Conservation (phyloP, 1,140 invertebrate genomes). For the Drosophila tristis region DNA sequence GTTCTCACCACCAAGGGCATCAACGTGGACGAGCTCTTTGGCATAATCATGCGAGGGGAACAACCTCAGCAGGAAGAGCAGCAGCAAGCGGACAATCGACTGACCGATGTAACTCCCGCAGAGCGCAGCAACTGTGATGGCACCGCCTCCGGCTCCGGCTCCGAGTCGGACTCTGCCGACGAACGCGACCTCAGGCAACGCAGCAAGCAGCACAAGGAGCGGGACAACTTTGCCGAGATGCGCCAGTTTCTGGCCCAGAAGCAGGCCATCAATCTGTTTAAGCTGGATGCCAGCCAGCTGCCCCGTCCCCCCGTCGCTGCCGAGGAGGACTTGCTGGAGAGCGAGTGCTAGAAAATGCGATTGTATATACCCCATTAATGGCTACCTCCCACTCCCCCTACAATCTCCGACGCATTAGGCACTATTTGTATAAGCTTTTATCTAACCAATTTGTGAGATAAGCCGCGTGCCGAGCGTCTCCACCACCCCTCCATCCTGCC, state of each 20-base stretch:
- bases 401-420: conserved; percentile 22
- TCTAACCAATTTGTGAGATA: conserved; percentile 42
- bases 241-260: conserved; percentile 81
- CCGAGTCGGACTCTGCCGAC: conserved; percentile 67
- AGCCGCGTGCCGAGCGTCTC: conserved; percentile 25
- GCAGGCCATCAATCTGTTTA: conserved; percentile 74
- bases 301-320: conserved; percentile 26
- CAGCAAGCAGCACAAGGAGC: conserved; percentile 73
- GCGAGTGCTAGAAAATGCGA: conserved; percentile 62
- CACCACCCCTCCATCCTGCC: conserved; percentile 15
- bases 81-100: conserved; percentile 57
- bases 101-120: conserved; percentile 25
- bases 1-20: conserved; percentile 78
- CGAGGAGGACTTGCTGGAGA: conserved; percentile 76
- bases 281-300: conserved; percentile 33
- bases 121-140: conserved; percentile 22
- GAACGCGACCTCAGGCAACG: conserved; percentile 47
- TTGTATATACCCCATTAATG: conserved; percentile 9
- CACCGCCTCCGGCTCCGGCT: conserved; percentile 32
- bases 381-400: conserved; percentile 18
- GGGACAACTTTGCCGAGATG: conserved; percentile 83
- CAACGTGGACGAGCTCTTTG: conserved; percentile 77
- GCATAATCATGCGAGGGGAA: conserved; percentile 33
- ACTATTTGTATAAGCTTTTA: conserved; percentile 39
- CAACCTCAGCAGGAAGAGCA: conserved; percentile 3